Base-by-base conservation (phyloP, 2,797 vertebrate species). In the Echeneis naucrates region DNA sequence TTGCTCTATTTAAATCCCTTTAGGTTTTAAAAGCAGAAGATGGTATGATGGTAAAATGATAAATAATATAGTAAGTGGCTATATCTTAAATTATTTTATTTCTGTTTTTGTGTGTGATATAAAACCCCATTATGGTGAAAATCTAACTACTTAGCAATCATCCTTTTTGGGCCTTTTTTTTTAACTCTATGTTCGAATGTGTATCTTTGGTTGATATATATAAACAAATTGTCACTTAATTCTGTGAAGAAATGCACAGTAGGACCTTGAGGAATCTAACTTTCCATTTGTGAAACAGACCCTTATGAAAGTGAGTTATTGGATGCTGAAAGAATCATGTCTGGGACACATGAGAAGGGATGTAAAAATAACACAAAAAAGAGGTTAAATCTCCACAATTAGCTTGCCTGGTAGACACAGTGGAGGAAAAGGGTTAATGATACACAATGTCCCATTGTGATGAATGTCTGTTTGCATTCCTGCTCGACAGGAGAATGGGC, bases 391-490 rank as follows among this genome's bases (percentile, higher is more conserved):
- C 80, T 80, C 38, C 76, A 57, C 68, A 74, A 71, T 82, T 68
- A 79, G 69, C 56, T 19, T 1, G 63, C 68, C 64, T 51, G 75
- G 54, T 35, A 79, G 75, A 86, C 71, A 53, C 75, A 81, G 86
- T 73, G 21, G 77, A 82, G 80, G 79, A 88, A 79, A 52, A 77
- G 87, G 89, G 90, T 91, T 88, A 91, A 87, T 77, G 60, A 81
- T 78, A 91, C 87, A 89, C 83, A 81, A 68, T 21, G 75, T 75
- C 77, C 79, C n/a, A 9, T 8, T 12, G 57, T 93, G 91, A 93
- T 93, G 89, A 90, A 93, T 93, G 91, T 87, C 58, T 91, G 92
- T 94, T 94, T 94, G 91, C 93, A 92, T 93, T 94, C 92, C 90
- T 83, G 78, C 68, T 23, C 32, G 72, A 89, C 90, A 90, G 87